Conservation (phyloP, 2,113 vertebrate species). For the Hystrix brachyura region DNA sequence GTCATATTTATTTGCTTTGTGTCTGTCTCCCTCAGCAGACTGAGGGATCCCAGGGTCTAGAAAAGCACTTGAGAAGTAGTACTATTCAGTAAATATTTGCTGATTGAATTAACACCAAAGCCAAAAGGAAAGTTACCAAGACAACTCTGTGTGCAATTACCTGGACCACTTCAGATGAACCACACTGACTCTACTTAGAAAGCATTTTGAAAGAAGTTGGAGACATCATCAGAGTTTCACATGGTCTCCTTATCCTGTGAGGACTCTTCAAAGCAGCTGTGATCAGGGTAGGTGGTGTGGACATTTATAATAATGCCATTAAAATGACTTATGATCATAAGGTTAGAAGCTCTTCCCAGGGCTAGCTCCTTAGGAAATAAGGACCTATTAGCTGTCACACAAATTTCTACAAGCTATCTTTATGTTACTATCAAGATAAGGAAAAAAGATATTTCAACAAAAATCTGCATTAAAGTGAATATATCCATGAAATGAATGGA, state of each 20-base stretch:
- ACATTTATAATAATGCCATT: not conserved
- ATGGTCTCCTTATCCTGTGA: not conserved
- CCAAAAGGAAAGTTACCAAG: constrained; percentile 6
- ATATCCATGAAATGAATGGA: constrained; percentile 25
- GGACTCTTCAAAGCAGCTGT: not conserved
- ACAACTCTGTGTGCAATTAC: not conserved
- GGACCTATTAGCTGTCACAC: not conserved
- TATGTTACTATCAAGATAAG: constrained; percentile 27
- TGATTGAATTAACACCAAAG: constrained; percentile 40
- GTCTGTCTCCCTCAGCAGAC: not conserved
- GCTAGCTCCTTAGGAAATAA: constrained; percentile 24
- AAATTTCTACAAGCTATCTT: not conserved
- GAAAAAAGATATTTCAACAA: not conserved
- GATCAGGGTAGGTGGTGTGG: not conserved
- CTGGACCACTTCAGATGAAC: constrained; percentile 8
- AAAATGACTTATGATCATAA: not conserved
- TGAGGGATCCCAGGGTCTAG: not conserved
- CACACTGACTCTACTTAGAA: not conserved
- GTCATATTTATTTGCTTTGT: not conserved
- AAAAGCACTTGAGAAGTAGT: not conserved
- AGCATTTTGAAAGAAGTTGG: not conserved
- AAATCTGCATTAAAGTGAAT: not conserved
- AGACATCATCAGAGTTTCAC: not conserved
- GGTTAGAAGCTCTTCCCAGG: not conserved
- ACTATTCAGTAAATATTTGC: not conserved